phyloP scores from a whole-genome alignment of 2,113 vertebrate species.

The Ciconia boyciana region DNA sequence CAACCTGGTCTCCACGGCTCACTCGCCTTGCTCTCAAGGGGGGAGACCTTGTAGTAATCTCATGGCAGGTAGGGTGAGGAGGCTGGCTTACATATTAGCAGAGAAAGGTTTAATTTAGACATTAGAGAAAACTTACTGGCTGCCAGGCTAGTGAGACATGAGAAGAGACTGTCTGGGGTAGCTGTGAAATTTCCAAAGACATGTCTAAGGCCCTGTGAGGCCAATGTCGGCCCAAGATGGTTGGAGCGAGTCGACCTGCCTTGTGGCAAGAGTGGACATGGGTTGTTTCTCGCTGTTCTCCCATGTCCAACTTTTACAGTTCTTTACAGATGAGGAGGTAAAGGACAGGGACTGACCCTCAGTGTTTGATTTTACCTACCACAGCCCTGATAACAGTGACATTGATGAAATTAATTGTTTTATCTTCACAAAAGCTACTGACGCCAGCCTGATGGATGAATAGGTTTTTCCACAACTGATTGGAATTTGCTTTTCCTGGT shows the following conservation, averaged over 20 bases:
- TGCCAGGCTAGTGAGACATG: neutral
- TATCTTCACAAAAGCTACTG: neutral
- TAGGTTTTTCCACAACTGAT: neutral
- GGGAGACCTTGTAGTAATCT: neutral
- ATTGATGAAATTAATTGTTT: neutral
- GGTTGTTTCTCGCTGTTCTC: neutral
- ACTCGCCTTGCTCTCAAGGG: neutral
- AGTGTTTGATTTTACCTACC: neutral
- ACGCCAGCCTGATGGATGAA: neutral
- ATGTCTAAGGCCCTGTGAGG: neutral
- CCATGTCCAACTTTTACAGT: neutral
- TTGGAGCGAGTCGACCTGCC: fast-evolving
- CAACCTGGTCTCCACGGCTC: neutral
- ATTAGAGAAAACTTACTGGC: neutral
- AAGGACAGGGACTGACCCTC: neutral
- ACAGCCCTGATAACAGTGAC: neutral
- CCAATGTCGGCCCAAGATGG: neutral
- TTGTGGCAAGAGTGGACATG: neutral
- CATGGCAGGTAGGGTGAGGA: neutral
- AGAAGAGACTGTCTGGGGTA: neutral
- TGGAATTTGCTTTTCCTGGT: neutral
- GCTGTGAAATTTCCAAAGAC: neutral
- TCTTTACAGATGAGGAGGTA: neutral
- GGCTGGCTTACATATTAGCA: neutral
- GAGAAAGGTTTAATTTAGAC: neutral